Evolutionary conservation across 1,140 invertebrate species (phyloP), one percentile per base, ranked within the genome.

Genomic region (Leptinotarsa texana): DNA sequence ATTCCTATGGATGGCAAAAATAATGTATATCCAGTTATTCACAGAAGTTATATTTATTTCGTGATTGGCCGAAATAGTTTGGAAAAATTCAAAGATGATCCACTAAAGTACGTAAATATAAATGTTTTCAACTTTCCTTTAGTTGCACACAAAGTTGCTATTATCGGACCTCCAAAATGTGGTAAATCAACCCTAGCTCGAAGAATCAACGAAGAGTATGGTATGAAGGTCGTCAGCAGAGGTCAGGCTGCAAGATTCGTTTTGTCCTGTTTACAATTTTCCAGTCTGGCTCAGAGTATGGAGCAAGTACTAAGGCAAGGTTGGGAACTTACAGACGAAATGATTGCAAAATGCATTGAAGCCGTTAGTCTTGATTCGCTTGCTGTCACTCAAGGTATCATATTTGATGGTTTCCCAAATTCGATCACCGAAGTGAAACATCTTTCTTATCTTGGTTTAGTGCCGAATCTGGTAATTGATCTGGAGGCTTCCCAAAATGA

Each of bases 111-210:
- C 80, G 81, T 87, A 24, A 68, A 77, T 49, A 75, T 77, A 73
- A 75, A 83, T 6, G 79, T 74, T 62, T 84, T 88, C 13, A 79
- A 81, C 13, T 88, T 86, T 79, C 82, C 86, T 6, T 75, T 87
- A 69, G 82, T 88, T 73, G 92, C 94, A 5, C 86, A 93, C 67
- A 87, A 92, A 78, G 89, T 97, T 24, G 92, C 91, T 48, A 86
- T 97, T 51, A 93, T 95, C 72, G 95, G 95, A 1, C 92, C 94
- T 11, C 92, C 93, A 61, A 95, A 94, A 86, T 93, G 92, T 47
- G 95, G 95, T 3, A 96, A 96, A 87, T 91, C 91, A 24, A 91
- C 90, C 13, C 85, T 97, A 24, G 85, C 88, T 17, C 75, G 83
- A 61, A 86, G 88, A 76, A 84, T 90, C 21, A 83, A 85, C 4